These are phyloP conservation scores for Platichthys flesus DNA, from an alignment of 2,113 vertebrate species.

Conservation along the genomic window DNA sequence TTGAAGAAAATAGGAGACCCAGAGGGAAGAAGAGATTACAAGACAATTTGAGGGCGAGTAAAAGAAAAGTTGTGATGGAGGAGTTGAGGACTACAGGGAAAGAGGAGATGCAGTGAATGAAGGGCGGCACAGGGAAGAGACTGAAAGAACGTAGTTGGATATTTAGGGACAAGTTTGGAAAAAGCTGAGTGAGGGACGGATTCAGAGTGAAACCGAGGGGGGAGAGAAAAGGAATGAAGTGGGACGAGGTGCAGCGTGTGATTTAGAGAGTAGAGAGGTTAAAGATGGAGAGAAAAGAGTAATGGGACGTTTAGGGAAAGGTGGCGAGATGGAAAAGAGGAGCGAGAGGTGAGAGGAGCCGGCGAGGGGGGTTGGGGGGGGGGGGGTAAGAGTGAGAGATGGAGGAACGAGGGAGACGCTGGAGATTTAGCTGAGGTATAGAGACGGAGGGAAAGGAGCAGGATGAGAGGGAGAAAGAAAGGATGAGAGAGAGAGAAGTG, in stretches of 20 bases:
- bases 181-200: constrained; percentile 42
- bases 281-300: constrained; percentile 35
- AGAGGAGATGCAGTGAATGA: constrained; percentile 34
- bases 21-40: constrained; percentile 55
- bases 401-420: constrained; percentile 45
- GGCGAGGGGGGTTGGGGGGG: constrained; percentile 18
- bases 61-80: constrained; percentile 31
- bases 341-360: constrained; percentile 55
- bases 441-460: constrained; percentile 45
- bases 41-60: constrained; percentile 55
- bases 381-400: constrained; percentile 40
- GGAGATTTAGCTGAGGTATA: constrained; percentile 34
- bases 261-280: constrained; percentile 52
- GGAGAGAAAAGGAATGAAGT: constrained; percentile 15
- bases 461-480: constrained; percentile 59
- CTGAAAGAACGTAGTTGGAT: constrained; percentile 39
- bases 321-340: constrained; percentile 50
- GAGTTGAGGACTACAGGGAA: constrained; percentile 52
- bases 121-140: constrained; percentile 36
- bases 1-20: constrained; percentile 51
- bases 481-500: constrained; percentile 15
- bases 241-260: constrained; percentile 24
- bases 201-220: constrained; percentile 39
- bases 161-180: constrained; percentile 56
- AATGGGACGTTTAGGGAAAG: constrained; percentile 58